phyloP scores from a whole-genome alignment of 2,113 vertebrate genomes.

The Hippocampus comes region DNA sequence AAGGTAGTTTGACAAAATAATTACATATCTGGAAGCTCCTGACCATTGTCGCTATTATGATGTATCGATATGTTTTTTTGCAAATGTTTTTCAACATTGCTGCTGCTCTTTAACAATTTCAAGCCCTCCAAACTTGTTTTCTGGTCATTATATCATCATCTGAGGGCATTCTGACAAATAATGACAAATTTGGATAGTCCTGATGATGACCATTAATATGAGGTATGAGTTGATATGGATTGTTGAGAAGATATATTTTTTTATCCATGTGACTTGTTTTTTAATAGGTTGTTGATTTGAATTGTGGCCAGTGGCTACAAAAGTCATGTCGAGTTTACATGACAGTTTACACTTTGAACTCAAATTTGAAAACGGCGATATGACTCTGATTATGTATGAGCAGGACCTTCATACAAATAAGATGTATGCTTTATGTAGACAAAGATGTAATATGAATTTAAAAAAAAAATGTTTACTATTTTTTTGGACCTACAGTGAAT shows the following conservation, averaged over 20 bases:
- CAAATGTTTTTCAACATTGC: too few species aligned
- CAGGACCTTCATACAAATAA: not conserved
- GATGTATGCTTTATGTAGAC: not conserved
- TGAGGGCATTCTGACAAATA: too few species aligned
- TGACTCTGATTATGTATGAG: not conserved
- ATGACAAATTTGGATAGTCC: too few species aligned
- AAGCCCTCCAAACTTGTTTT: too few species aligned
- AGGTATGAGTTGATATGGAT: not conserved
- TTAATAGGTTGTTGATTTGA: too few species aligned
- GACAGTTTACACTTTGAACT: not conserved
- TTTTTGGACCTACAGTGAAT: not conserved
- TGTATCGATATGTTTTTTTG: not conserved
- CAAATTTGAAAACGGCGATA: not conserved
- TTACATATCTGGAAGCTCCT: not conserved
- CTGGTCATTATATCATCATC: too few species aligned
- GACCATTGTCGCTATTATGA: too few species aligned
- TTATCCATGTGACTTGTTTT: too few species aligned
- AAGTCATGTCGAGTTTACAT: not conserved
- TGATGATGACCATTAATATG: too few species aligned
- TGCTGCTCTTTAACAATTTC: not conserved
- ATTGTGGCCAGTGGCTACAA: not conserved
- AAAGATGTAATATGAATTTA: not conserved
- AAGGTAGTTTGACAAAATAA: not conserved
- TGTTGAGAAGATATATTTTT: too few species aligned
- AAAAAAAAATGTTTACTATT: not conserved